Evolutionary conservation across 1,140 invertebrate genomes (phyloP).

Genomic region (Diabrotica virgifera): DNA sequence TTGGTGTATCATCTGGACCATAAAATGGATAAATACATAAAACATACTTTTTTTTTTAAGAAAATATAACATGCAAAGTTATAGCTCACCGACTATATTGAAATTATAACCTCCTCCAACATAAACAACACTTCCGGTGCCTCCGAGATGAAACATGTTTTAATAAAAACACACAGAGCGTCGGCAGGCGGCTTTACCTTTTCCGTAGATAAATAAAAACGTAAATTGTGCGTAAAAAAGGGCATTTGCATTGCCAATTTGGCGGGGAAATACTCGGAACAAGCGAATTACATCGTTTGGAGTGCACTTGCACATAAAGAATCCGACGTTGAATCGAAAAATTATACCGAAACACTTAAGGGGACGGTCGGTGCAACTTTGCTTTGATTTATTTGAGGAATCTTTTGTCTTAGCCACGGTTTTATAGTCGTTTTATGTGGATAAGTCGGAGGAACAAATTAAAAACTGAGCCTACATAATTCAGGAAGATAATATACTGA

Average conservation of each 20-base stretch:
- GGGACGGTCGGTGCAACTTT: not conserved
- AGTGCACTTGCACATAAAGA: slow-evolving; percentile 20
- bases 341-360: slow-evolving; percentile 11
- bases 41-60: too few species aligned
- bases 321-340: slow-evolving; percentile 14
- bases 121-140: slow-evolving; percentile 10
- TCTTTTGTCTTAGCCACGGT: not conserved
- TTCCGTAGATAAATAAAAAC: slow-evolving; percentile 16
- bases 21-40: too few species aligned
- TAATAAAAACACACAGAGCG: slow-evolving; percentile 15
- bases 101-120: not conserved
- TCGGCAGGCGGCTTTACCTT: not conserved
- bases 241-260: slow-evolving; percentile 19
- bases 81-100: slow-evolving; percentile 5
- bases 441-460: too few species aligned
- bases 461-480: too few species aligned
- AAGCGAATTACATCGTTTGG: slow-evolving; percentile 18
- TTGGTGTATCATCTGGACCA: too few species aligned
- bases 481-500: too few species aligned
- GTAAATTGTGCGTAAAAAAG: slow-evolving; percentile 21
- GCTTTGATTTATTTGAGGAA: not conserved
- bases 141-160: slow-evolving; percentile 16
- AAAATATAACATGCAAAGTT: not conserved
- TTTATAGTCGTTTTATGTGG: too few species aligned
- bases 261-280: slow-evolving; percentile 5